Evolutionary conservation across 2,888 invertebrate species (phyloP), one percentile per base, ranked within the genome.

Genomic region (Scaptomyza tumidula): DNA sequence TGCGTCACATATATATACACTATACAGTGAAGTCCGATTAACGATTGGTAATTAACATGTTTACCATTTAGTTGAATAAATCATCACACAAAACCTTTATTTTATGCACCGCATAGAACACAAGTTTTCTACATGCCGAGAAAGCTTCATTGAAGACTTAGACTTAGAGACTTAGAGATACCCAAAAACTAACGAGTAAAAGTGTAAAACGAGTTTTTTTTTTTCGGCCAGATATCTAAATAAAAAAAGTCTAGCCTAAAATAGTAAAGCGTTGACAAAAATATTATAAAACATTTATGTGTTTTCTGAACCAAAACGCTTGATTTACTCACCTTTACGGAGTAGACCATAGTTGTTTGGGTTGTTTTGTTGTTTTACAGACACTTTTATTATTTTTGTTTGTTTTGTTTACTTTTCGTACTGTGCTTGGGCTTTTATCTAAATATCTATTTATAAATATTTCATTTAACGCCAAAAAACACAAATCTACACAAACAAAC

Each of bases 291-390:
- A 14, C 33, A 33, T 33, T 33, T 33, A 3, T 24, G 24, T 24
- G 24, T 24, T 33, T 10, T 44, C 37, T 24, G 35, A 24, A 24
- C 13, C 29, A 43, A 61, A 52, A 46, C 41, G 45, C 44, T 41
- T 58, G 41, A 13, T n/a, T n/a, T 48, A 62, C 78, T 85, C 71
- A 89, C 88, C 90, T 85, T 90, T 68, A 90, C 74, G 68, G 89
- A 85, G 61, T 88, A 90, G 33, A 75, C 88, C 88, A 89, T 89
- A 41, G 50, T 65, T 43, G 50, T 65, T 73, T 24, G 24, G 54
- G 46, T 37, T 59, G 48, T 33, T 33, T 39, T 55, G 43, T 27
- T 49, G 50, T 49, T 19, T 44, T 61, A 35, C 16, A 52, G 27
- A 13, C 16, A n/a, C 41, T 41, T 7, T 35, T 50, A 52, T 61